Evolutionary conservation across 1,140 invertebrate genomes (phyloP), one percentile per base, ranked within the genome.

Genomic region (Aphelenchoides fujianensis): DNA sequence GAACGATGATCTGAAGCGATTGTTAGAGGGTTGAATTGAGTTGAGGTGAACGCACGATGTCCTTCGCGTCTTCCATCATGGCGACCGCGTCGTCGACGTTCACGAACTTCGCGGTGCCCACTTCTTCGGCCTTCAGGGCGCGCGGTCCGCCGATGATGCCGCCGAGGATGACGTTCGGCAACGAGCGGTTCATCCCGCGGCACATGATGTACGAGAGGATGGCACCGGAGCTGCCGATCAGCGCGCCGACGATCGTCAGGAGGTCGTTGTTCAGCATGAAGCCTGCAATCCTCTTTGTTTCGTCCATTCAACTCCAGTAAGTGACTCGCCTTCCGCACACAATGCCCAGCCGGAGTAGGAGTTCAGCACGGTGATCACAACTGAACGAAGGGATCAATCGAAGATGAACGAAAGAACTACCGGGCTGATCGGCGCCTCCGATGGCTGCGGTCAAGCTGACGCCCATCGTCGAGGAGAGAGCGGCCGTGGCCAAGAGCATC

Each of bases 191-290:
- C 92, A 95, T 95, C 2, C 92, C 92, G 91, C 91, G 19, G 88
- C 92, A 94, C 92, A 94, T 94, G 77, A 95, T 94, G 85, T 95
- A 93, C 0, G 92, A 94, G 1, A 95, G 88, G 85, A 94, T 94
- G 62, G 92, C 92, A 83, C 92, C 92, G 74, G 91, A 92, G 35
- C 91, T 92, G 57, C 92, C 92, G 85, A 95, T 94, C 70, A 95
- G 86, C 12, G 92, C 91, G 35, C 92, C 92, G 30, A 94, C 92
- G 78, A 94, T 90, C 3, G 92, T 94, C 91, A 94, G 92, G 35
- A 94, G 85, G 75, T 91, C 92, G 85, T 94, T 94, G 85, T 94
- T 92, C 41, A 95, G 86, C 92, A 94, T 94, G 85, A 95, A 94
- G 52, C 92, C n/a, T n/a, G n/a, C n/a, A n/a, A n/a, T n/a, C n/a